Evolutionary conservation across 2,797 vertebrate genomes (phyloP).

Genomic region (Scolopax rusticola): DNA sequence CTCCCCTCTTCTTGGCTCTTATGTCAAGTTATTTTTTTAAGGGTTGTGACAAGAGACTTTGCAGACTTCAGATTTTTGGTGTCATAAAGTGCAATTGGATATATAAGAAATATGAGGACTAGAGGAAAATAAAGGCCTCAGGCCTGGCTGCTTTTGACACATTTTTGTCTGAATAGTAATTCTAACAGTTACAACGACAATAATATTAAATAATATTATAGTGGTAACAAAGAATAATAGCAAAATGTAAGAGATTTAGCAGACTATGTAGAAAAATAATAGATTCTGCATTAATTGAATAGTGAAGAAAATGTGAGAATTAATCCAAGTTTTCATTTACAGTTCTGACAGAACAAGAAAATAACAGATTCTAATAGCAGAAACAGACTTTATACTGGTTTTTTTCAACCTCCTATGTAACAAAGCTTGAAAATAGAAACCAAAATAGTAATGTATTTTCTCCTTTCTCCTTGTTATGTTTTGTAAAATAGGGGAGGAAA

Average conservation of each 20-base stretch:
- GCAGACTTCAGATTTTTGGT: constrained; percentile 18
- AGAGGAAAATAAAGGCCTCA: background rate
- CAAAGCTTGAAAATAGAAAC: background rate
- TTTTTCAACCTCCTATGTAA: background rate
- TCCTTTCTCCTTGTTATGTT: background rate
- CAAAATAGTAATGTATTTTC: background rate
- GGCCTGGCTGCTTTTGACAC: background rate
- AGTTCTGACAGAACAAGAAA: constrained; percentile 26
- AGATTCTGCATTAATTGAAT: background rate
- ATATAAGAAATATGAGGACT: background rate
- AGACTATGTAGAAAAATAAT: background rate
- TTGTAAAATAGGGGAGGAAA: background rate
- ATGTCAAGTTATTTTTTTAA: background rate
- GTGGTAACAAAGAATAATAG: background rate
- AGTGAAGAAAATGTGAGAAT: background rate
- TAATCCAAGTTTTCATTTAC: constrained; percentile 14
- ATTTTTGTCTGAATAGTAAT: background rate
- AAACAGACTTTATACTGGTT: background rate
- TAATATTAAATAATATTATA: background rate
- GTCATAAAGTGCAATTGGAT: background rate
- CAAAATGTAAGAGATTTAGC: background rate
- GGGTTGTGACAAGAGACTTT: constrained; percentile 2
- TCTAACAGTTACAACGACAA: background rate
- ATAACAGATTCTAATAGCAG: constrained; percentile 9
- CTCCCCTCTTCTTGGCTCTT: background rate